Evolutionary conservation across 2,888 invertebrate genomes (phyloP).

Genomic region (Cactoblastis cactorum): DNA sequence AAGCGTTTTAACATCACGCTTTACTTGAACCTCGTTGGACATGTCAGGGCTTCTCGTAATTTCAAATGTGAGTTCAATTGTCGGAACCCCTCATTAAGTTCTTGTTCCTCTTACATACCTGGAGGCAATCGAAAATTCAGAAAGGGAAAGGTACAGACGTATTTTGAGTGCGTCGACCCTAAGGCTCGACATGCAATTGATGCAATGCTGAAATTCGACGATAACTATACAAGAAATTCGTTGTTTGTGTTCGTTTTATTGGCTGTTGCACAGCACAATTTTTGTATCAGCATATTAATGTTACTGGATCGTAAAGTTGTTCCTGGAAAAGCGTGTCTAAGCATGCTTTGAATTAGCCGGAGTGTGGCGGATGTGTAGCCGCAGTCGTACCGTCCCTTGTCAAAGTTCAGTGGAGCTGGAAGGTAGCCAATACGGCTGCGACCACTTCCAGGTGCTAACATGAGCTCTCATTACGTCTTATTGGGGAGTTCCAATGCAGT

Average conservation of each 20-base stretch:
- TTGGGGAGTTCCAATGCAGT: slow-evolving; percentile 34
- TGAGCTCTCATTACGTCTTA: slow-evolving; percentile 39
- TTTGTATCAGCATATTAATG: slow-evolving; percentile 9
- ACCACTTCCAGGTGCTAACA: slow-evolving; percentile 64
- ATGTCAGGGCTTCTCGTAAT: slow-evolving; percentile 42
- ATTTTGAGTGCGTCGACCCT: slow-evolving; percentile 50
- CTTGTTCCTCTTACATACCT: slow-evolving; percentile 48
- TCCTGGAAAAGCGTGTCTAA: slow-evolving; percentile 9
- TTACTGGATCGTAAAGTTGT: slow-evolving; percentile 7
- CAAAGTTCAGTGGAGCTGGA: slow-evolving; percentile 78
- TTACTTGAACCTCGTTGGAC: slow-evolving; percentile 43
- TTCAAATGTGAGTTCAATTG: slow-evolving; percentile 45
- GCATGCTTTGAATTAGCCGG: slow-evolving; percentile 8
- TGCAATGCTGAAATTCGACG: slow-evolving; percentile 14
- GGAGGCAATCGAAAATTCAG: slow-evolving; percentile 44
- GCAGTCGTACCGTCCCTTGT: slow-evolving; percentile 56
- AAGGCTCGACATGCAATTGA: slow-evolving; percentile 26
- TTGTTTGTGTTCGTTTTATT: not conserved
- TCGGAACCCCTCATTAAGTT: slow-evolving; percentile 41
- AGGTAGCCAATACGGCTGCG: slow-evolving; percentile 60
- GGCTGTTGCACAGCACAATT: slow-evolving; percentile 2
- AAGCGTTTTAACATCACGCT: slow-evolving; percentile 33
- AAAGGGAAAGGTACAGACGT: slow-evolving; percentile 48
- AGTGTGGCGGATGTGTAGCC: slow-evolving; percentile 26
- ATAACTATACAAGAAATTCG: not conserved